These are phyloP conservation scores for Phalacrocorax carbo DNA, from an alignment of 2,113 vertebrate species.

Conservation along the genomic window DNA sequence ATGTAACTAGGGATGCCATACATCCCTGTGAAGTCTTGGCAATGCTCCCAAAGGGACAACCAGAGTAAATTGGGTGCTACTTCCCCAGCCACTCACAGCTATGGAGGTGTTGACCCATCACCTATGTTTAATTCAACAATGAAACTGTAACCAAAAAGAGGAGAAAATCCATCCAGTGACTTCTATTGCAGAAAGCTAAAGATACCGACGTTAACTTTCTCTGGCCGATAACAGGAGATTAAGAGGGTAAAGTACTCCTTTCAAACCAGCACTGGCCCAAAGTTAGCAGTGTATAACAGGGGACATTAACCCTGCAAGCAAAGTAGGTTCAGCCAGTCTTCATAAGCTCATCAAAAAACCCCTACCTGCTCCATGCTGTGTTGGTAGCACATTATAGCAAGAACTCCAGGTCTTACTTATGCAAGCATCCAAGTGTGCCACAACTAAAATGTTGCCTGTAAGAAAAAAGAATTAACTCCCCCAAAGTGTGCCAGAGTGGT, in stretches of 20 bases:
- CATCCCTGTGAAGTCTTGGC: background rate
- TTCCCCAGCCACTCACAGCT: background rate
- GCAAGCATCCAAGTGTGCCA: background rate
- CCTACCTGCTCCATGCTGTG: background rate
- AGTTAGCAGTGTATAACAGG: background rate
- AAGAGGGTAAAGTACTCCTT: background rate
- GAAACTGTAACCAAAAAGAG: background rate
- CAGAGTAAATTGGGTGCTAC: background rate
- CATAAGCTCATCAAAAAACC: background rate
- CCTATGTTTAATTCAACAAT: background rate
- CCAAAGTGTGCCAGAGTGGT: background rate
- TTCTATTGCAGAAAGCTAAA: background rate
- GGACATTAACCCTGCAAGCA: background rate
- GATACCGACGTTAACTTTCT: background rate
- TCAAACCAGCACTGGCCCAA: background rate
- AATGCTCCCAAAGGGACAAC: background rate
- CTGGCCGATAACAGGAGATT: background rate
- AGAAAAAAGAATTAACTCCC: background rate
- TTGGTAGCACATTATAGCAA: background rate
- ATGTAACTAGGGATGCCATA: background rate
- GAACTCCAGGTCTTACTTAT: background rate
- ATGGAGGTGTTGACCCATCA: background rate
- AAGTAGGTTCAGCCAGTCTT: background rate
- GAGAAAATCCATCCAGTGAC: background rate
- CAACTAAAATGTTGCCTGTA: background rate